Evolutionary conservation across 2,888 invertebrate species (phyloP), one percentile per base, ranked within the genome.

Genomic region (Synanthedon andrenaeformis): DNA sequence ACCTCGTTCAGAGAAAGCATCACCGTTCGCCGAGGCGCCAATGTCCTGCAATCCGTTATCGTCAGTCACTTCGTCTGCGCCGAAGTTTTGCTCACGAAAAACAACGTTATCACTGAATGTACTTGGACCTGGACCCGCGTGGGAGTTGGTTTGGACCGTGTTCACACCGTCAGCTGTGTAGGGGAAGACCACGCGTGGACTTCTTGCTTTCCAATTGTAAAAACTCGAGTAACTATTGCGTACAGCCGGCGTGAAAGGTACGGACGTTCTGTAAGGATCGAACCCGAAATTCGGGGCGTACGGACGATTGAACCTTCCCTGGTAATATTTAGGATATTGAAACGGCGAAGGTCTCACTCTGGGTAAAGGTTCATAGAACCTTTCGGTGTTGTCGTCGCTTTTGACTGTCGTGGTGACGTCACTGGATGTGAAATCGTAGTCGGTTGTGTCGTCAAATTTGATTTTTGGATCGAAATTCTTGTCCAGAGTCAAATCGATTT

Each of bases 1-100:
- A 92, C 92, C 92, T 88, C 92, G 89, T 65, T 92, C 92, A 59
- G 91, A 87, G 63, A 89, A 89, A 50, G 88, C 89, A 54, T 86
- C 81, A 42, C 78, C 81, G 2, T 79, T 78, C 8, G 87, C 89
- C 11, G 88, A 83, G 6, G 80, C 88, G 8, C 80, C 88, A 54
- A 91, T 79, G 65, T 93, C 92, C 80, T 93, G 93, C 49, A 92
- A 72, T 57, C 86, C 89, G 58, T 89, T 88, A 23, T 91, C 91
- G 60, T 90, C 90, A 0, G 87, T 85, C 51, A 91, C 72, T 57
- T 91, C 91, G 59, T 89, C 90, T 53, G 89, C 70, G 59, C 89
- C 90, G 61, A 90, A 90, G 70, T 85, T 90, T 66, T 89, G 90
- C 60, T 91, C 91, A 67, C 91, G 89, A 62, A 84, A 88, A 77